phyloP scores from a whole-genome alignment of 2,888 invertebrate genomes.

The Meteorus colon region DNA sequence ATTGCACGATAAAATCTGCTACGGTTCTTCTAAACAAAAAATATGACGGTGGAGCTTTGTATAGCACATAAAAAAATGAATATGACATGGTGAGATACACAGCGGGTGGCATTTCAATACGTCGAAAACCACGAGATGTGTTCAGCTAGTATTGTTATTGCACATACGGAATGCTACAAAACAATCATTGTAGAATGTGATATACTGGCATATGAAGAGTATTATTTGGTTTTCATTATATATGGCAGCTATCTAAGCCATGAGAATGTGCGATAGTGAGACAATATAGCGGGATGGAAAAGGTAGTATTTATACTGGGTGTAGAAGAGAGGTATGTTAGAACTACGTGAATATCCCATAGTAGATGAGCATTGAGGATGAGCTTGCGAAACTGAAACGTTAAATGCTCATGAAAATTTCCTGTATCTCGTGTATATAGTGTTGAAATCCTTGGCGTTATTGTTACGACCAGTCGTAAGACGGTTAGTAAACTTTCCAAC shows the following conservation, averaged over 20 bases:
- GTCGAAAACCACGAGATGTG: constrained; percentile 57
- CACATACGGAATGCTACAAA: constrained; percentile 45
- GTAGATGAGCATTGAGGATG: constrained; percentile 29
- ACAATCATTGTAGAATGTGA: constrained; percentile 57
- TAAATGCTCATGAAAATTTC: constrained; percentile 43
- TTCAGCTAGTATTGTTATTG: constrained; percentile 56
- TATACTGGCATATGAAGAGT: constrained; percentile 54
- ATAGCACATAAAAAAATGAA: background rate
- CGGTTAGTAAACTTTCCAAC: constrained; percentile 38
- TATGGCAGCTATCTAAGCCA: constrained; percentile 41
- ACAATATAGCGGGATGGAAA: background rate
- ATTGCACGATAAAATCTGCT: too few relatives aligned
- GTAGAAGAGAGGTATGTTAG: background rate
- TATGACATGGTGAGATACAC: background rate
- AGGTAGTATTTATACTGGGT: constrained; percentile 19
- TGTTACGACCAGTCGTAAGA: constrained; percentile 44
- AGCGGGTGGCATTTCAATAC: constrained; percentile 22
- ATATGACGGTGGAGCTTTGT: background rate
- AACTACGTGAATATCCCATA: constrained; percentile 20
- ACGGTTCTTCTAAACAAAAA: too few relatives aligned
- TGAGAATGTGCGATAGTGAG: background rate
- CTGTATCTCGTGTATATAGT: constrained; percentile 9
- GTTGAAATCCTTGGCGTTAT: constrained; percentile 37
- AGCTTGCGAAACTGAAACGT: constrained; percentile 37
- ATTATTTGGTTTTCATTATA: constrained; percentile 63